These are phyloP conservation scores for Apteryx mantelli DNA, from an alignment of 2,113 vertebrate species.

Conservation along the genomic window DNA sequence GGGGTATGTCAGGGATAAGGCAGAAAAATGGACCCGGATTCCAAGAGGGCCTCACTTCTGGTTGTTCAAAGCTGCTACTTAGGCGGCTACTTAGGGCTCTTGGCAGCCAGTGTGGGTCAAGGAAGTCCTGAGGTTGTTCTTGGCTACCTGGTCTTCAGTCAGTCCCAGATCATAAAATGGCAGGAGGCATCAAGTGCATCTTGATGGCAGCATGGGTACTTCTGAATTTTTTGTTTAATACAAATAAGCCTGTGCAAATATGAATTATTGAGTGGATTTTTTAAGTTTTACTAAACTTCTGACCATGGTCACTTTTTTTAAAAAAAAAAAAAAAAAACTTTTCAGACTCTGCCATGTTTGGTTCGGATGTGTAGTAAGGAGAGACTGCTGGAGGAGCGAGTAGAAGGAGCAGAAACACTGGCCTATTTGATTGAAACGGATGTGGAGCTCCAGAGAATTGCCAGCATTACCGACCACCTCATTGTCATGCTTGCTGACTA, in stretches of 20 bases:
- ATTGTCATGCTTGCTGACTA: constrained; percentile 97
- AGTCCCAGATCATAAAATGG: background rate
- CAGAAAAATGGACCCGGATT: background rate
- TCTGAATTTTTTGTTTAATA: background rate
- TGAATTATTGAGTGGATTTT: background rate
- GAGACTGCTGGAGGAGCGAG: constrained; percentile 92
- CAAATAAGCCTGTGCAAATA: background rate
- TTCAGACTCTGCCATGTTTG: constrained; percentile 94
- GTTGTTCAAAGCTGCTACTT: background rate
- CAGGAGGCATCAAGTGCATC: background rate
- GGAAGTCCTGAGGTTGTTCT: background rate
- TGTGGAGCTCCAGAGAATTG: constrained; percentile 95
- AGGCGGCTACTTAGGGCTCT: background rate
- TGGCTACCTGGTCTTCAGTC: background rate
- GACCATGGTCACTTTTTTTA: background rate
- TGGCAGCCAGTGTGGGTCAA: background rate
- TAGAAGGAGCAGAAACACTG: constrained; percentile 96
- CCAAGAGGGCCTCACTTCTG: background rate
- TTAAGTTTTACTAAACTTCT: background rate
- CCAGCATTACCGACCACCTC: constrained; percentile 96
- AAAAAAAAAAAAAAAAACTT: background rate
- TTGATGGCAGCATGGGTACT: background rate
- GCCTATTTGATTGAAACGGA: constrained; percentile 98
- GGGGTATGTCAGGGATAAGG: background rate
- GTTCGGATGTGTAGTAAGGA: constrained; percentile 99